Evolutionary conservation across 1,140 invertebrate species (phyloP), one percentile per base, ranked within the genome.

Genomic region (Panagrolaimus sp.): DNA sequence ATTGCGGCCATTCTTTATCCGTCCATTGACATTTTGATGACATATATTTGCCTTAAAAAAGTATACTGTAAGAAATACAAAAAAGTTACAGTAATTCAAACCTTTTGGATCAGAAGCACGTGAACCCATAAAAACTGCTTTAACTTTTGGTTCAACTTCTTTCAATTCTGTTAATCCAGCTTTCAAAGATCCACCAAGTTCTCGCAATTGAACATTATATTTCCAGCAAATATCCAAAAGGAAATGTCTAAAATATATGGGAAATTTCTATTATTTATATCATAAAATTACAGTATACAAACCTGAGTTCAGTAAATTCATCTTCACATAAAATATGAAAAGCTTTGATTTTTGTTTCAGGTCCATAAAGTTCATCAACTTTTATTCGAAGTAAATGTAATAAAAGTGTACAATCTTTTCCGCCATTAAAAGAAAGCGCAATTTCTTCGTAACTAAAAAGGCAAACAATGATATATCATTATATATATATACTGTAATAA

Each of bases 371-470:
- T 67, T 68, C 64, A 26, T 74, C 67, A 12, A 79, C 67, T 43
- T 65, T 52, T 44, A 47, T 45, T 24, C 77, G 46, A 38, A 76
- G 55, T 15, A 77, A 55, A 68, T 77, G 76, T 24, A 77, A 52
- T 4, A 77, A 58, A 44, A 71, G 38, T 1, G 76, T 78, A 82
- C 94, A 97, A 85, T 98, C 95, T 85, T 98, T 98, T 8, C 95
- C 95, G 32, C 95, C 94, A 84, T 97, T 97, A 80, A 96, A 98
- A 67, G 91, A 91, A 43, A 76, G 45, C 6, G 77, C 73, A 43
- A 78, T 69, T 84, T 92, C 89, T 72, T 90, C 87, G 24, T 88
- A 71, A 45, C 86, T 84, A 78, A 89, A 92, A 44, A 65, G 82
- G 71, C n/a, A 79, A 68, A 68, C 14, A 24, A 67, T 84, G 80